Evolutionary conservation across 2,113 vertebrate species (phyloP).

Genomic region (Columbina picui): DNA sequence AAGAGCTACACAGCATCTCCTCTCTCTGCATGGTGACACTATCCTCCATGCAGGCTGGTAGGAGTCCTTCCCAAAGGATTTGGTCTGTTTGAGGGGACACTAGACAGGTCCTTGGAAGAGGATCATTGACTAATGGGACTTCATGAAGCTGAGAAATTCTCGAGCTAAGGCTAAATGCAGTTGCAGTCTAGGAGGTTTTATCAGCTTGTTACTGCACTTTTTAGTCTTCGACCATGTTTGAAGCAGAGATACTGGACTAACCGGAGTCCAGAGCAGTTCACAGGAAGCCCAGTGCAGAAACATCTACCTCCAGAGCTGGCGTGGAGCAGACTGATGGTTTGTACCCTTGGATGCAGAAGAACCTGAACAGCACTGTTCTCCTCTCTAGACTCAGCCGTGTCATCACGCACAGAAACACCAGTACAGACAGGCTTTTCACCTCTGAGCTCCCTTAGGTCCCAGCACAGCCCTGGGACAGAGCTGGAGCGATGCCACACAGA

Average conservation of each 20-base stretch:
- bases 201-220: background rate
- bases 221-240: background rate
- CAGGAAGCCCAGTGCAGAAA: background rate
- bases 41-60: background rate
- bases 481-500: background rate
- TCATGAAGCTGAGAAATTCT: background rate
- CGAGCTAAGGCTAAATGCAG: background rate
- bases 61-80: background rate
- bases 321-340: background rate
- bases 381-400: background rate
- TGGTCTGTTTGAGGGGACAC: background rate
- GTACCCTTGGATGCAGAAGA: background rate
- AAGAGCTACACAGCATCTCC: rapidly evolving
- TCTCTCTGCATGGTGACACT: background rate
- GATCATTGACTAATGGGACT: too few species aligned
- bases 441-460: rapidly evolving
- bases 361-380: background rate
- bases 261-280: background rate
- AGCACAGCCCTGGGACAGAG: background rate
- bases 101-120: too few species aligned
- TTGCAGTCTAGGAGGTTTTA: background rate
- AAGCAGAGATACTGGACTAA: background rate
- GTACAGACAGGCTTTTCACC: background rate
- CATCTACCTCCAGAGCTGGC: background rate
- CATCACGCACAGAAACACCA: background rate